Evolutionary conservation across 1,140 invertebrate species (phyloP).

Genomic region (Formica selysi): DNA sequence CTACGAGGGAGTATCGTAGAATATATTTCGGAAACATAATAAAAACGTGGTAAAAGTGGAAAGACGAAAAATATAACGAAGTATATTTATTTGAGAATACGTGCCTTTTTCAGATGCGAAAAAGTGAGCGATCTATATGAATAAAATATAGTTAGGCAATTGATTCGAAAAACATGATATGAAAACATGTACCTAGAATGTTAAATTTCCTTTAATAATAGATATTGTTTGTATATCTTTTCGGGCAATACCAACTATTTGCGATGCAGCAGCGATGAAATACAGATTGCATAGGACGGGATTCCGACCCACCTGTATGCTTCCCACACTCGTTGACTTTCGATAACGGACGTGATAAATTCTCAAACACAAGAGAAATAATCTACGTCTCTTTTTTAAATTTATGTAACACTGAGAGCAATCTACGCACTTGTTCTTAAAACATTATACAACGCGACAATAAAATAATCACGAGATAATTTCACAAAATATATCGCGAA

Average conservation of each 20-base stretch:
- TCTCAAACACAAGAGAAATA: neutral
- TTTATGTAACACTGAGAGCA: neutral
- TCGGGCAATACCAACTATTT: neutral
- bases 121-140: neutral
- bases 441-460: neutral
- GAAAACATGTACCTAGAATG: neutral
- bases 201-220: constrained; percentile 3
- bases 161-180: neutral
- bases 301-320: constrained; percentile 58
- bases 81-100: neutral
- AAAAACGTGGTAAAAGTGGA: neutral
- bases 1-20: neutral
- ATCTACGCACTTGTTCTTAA: neutral
- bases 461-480: neutral
- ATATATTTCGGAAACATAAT: neutral
- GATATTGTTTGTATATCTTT: neutral
- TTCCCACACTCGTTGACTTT: constrained; percentile 25
- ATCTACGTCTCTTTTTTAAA: neutral
- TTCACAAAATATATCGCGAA: neutral
- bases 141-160: neutral
- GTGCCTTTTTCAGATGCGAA: neutral
- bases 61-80: neutral
- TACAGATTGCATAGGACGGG: neutral
- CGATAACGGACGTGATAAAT: neutral
- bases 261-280: neutral